A percentile compares a stretch with the other conserved stretches of the same genome.
These are phyloP conservation scores for Triops longicaudatus DNA, from an alignment of 1,140 invertebrate species.

Conservation along the genomic window DNA sequence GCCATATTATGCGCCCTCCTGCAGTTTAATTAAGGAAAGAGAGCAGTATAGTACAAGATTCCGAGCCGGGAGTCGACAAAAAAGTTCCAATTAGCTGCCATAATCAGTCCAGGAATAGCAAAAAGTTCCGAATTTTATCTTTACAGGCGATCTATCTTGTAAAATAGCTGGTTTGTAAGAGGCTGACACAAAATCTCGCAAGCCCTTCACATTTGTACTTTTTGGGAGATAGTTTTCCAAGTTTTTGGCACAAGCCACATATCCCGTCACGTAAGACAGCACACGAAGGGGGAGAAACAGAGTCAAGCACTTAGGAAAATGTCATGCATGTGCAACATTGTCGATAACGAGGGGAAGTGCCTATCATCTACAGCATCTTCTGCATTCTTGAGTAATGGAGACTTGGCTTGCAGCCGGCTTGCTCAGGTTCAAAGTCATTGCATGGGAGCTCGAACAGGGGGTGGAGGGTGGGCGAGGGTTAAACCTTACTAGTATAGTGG, in stretches of 20 bases:
- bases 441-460: neutral
- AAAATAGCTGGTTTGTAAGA: neutral
- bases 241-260: neutral
- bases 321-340: conserved; percentile 14
- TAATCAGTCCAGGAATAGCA: neutral
- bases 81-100: neutral
- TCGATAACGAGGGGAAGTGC: conserved; percentile 10
- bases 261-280: neutral
- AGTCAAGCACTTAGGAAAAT: conserved; percentile 8
- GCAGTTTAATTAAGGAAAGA: neutral
- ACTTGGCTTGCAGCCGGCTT: neutral
- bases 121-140: neutral
- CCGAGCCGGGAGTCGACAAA: neutral
- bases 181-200: neutral
- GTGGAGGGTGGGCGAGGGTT: neutral
- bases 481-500: neutral
- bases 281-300: neutral
- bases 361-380: conserved; percentile 12
- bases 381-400: conserved; percentile 12
- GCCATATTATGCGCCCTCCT: neutral
- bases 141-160: too few species aligned
- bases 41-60: neutral
- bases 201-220: neutral
- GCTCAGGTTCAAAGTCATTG: neutral
- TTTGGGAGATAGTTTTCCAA: neutral